A percentile compares a stretch with the other conserved stretches of the same genome.
Evolutionary conservation across 2,888 invertebrate genomes (phyloP).

Genomic region (Baronia brevicornis): DNA sequence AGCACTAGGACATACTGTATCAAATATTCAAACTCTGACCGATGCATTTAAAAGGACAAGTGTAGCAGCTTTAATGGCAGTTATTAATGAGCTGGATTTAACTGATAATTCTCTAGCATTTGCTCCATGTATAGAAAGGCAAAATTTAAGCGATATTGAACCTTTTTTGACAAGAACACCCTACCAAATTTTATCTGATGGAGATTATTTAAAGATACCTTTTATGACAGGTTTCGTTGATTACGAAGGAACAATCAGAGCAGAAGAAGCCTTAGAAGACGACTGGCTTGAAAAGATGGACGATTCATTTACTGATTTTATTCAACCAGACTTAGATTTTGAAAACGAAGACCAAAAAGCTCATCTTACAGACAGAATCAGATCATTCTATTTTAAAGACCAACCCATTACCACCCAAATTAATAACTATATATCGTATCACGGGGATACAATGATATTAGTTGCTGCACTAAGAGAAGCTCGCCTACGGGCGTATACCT

Average conservation of each 20-base stretch:
- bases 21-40: slow-evolving; percentile 38
- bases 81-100: slow-evolving; percentile 53
- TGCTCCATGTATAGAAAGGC: slow-evolving; percentile 57
- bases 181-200: slow-evolving; percentile 33
- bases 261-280: slow-evolving; percentile 36
- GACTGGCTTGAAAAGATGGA: slow-evolving; percentile 55
- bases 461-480: slow-evolving; percentile 53
- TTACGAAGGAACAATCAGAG: slow-evolving; percentile 56
- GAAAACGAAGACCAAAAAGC: slow-evolving; percentile 29
- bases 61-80: slow-evolving; percentile 48
- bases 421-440: slow-evolving; percentile 41
- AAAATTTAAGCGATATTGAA: slow-evolving; percentile 28
- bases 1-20: slow-evolving; percentile 48
- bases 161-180: slow-evolving; percentile 51
- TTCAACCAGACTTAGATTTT: slow-evolving; percentile 53
- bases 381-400: slow-evolving; percentile 39
- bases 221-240: slow-evolving; percentile 57
- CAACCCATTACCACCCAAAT: slow-evolving; percentile 28
- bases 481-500: slow-evolving; percentile 31
- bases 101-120: slow-evolving; percentile 58
- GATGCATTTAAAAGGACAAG: slow-evolving; percentile 44
- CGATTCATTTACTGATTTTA: slow-evolving; percentile 41
- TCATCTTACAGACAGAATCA: slow-evolving; percentile 33
- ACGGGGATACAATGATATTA: slow-evolving; percentile 58
- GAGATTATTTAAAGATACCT: slow-evolving; percentile 45